Percentiles rank a stretch among this genome's conserved stretches.
These are phyloP conservation scores for Loripinus fragilis DNA, from an alignment of 2,888 invertebrate genomes.

Conservation along the genomic window DNA sequence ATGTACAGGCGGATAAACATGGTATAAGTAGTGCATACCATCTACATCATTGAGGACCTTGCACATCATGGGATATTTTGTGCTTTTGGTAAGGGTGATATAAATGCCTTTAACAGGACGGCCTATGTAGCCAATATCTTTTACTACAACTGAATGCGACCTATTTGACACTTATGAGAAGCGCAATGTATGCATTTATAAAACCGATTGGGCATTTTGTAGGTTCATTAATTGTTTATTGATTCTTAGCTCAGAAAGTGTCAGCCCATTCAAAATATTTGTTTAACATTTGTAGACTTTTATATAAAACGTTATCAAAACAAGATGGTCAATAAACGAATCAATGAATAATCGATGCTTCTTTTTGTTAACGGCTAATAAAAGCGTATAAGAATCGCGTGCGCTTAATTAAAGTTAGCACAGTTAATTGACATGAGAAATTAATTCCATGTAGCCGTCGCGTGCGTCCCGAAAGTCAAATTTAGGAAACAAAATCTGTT, in stretches of 20 bases:
- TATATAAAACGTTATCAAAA: constrained; percentile 53
- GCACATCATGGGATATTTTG: too few relatives aligned
- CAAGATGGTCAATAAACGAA: constrained; percentile 9
- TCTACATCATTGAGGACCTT: too few relatives aligned
- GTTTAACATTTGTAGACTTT: constrained; percentile 43
- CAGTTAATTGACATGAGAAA: constrained; percentile 18
- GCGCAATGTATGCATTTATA: neutral
- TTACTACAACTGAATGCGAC: too few relatives aligned
- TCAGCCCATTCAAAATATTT: constrained; percentile 2
- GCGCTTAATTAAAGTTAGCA: constrained; percentile 14
- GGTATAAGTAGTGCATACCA: too few relatives aligned
- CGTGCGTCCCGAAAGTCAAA: constrained; percentile 16
- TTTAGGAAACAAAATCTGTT: constrained; percentile 8
- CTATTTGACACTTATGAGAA: too few relatives aligned
- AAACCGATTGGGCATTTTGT: neutral
- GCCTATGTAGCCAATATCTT: too few relatives aligned
- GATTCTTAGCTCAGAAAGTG: neutral
- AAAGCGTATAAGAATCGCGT: constrained; percentile 10
- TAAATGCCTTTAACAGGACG: too few relatives aligned
- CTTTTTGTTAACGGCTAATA: constrained; percentile 12
- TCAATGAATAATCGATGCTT: constrained; percentile 17
- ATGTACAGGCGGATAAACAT: too few relatives aligned
- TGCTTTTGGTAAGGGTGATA: too few relatives aligned
- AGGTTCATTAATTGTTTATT: constrained; percentile 13
- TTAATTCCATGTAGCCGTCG: constrained; percentile 14